Evolutionary conservation across 2,888 invertebrate genomes (phyloP), one percentile per base, ranked within the genome.

Genomic region (Limenitis camilla): DNA sequence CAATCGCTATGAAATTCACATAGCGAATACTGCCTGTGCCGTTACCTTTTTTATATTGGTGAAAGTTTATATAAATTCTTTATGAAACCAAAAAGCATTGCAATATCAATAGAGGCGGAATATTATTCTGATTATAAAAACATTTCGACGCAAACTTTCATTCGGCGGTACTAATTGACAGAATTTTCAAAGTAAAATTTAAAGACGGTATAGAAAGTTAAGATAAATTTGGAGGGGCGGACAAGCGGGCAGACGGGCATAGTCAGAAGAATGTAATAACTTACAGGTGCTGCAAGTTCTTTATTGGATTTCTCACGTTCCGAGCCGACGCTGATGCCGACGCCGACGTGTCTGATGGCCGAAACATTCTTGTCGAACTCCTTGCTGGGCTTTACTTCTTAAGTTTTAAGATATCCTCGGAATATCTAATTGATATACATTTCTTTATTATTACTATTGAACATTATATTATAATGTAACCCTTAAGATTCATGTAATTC

Each of bases 231-330:
- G 70, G 71, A 73, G 66, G 66, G 69, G 74, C 19, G 19, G 19
- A 3, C 19, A 19, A 19, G 19, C 19, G 19, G 19, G 19, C 19
- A 19, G 19, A 72, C 73, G 72, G 78, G 78, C 75, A 79, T 74
- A 81, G 75, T 76, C 75, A 72, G 78, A 83, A 80, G 86, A 86
- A 87, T 86, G 86, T 85, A 85, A 87, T 86, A 86, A 83, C 81
- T 80, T 76, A 73, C 85, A 87, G 86, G 86, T 87, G 85, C 75
- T 73, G 74, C 75, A 72, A 78, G 72, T 83, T 82, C 84, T 83
- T 87, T 87, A 87, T 87, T 86, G 84, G 82, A 86, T 87, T 85
- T 84, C 79, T 77, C 81, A 78, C 84, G 82, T 81, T 84, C 84
- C 84, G 58, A 67, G 67, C 69, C 78, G 19, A 19, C 3, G 19